These are phyloP conservation scores for Rhinogobio ventralis DNA, from an alignment of 2,797 vertebrate species.

Conservation along the genomic window DNA sequence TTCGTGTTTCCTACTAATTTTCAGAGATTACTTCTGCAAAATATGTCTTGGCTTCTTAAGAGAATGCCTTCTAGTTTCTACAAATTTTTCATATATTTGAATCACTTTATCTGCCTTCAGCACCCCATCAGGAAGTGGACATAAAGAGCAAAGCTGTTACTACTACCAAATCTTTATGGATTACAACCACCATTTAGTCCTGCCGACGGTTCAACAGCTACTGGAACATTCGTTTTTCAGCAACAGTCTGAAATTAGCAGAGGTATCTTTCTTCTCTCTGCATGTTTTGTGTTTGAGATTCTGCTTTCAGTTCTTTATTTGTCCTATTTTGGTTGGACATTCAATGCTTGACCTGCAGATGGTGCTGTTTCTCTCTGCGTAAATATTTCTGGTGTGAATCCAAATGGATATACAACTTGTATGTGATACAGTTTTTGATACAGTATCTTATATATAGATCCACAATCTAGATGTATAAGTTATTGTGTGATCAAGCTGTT, in stretches of 20 bases:
- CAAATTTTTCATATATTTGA: background rate
- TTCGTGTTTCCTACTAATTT: background rate
- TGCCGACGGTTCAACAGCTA: slow-evolving; percentile 80
- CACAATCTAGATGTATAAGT: background rate
- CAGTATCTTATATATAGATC: background rate
- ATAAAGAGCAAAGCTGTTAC: slow-evolving; percentile 78
- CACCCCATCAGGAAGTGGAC: slow-evolving; percentile 69
- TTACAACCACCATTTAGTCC: slow-evolving; percentile 77
- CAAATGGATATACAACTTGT: background rate
- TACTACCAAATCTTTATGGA: slow-evolving; percentile 84
- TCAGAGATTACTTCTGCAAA: background rate
- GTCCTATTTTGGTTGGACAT: background rate
- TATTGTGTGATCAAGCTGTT: background rate
- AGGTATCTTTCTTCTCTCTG: slow-evolving; percentile 60
- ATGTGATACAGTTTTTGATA: background rate
- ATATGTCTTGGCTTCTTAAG: background rate
- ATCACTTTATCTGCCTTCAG: background rate
- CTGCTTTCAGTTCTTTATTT: background rate
- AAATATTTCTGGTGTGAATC: slow-evolving; percentile 4
- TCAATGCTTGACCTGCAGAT: slow-evolving; percentile 58
- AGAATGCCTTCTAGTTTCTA: background rate
- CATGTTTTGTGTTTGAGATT: background rate
- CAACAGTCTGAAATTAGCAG: slow-evolving; percentile 72
- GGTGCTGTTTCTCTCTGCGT: slow-evolving; percentile 54
- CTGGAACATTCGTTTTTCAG: slow-evolving; percentile 80